Percentiles rank a stretch among this genome's conserved stretches.
These are phyloP conservation scores for Desoria tigrina DNA, from an alignment of 2,888 invertebrate species.

Conservation along the genomic window DNA sequence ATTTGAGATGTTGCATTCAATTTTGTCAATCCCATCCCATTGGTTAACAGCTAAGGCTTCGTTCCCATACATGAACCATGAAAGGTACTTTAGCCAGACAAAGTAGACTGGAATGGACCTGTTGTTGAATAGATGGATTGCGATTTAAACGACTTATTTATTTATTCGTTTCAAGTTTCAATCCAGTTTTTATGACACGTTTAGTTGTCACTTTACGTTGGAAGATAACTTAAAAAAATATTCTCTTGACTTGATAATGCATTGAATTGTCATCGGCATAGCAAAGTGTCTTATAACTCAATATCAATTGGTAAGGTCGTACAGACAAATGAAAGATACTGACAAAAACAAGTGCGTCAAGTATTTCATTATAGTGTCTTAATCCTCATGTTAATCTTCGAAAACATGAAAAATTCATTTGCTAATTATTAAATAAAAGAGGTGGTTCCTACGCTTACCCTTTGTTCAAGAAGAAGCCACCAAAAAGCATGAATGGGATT, in stretches of 20 bases:
- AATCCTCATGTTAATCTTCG: too few species aligned
- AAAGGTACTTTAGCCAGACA: conserved; percentile 81
- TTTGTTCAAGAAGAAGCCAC: conserved; percentile 91
- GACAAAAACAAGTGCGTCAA: too few species aligned
- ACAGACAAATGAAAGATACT: too few species aligned
- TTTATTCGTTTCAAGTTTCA: not conserved
- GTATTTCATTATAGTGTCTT: too few species aligned
- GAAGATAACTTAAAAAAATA: too few species aligned
- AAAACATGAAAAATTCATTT: conserved; percentile 4
- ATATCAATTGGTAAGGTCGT: too few species aligned
- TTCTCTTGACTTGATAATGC: too few species aligned
- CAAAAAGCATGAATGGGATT: conserved; percentile 87
- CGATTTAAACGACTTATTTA: conserved; percentile 2
- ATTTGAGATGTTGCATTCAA: conserved; percentile 73
- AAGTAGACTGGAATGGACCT: conserved; percentile 83
- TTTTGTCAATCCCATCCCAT: conserved; percentile 76
- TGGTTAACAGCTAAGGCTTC: conserved; percentile 87
- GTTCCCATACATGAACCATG: conserved; percentile 91
- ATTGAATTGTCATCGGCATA: too few species aligned
- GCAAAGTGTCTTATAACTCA: too few species aligned
- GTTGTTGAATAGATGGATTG: conserved; percentile 51
- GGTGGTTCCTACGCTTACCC: conserved; percentile 68
- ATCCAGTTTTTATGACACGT: too few species aligned
- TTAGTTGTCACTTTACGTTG: too few species aligned
- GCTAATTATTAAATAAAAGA: too few species aligned